A percentile compares a stretch with the other conserved stretches of the same genome.
These are phyloP conservation scores for Acanthosepion esculentum DNA, from an alignment of 2,888 invertebrate genomes.

Conservation along the genomic window DNA sequence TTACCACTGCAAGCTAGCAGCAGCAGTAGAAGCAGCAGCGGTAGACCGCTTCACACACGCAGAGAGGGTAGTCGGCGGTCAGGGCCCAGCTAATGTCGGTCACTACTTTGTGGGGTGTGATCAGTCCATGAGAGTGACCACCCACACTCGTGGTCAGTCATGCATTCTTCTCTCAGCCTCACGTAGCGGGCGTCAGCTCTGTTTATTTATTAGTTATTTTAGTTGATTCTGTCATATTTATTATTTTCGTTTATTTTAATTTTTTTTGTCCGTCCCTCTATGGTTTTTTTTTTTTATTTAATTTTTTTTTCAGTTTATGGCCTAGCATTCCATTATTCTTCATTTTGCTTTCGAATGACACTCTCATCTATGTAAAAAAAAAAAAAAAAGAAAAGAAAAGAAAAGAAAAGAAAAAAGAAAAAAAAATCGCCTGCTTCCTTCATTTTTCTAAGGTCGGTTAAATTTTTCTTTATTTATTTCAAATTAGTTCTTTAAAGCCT, in stretches of 20 bases:
- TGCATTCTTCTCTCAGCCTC: neutral
- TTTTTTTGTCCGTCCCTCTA: neutral
- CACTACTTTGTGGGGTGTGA: slow-evolving; percentile 21
- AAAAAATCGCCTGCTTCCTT: neutral
- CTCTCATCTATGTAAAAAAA: neutral
- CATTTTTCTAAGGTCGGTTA: neutral
- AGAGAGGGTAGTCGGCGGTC: slow-evolving; percentile 33
- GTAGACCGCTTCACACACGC: slow-evolving; percentile 8
- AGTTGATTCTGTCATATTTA: neutral
- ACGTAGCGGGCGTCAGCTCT: neutral
- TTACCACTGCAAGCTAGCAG: neutral
- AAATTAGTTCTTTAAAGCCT: too few relatives aligned
- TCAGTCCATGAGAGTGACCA: neutral
- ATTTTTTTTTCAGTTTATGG: neutral
- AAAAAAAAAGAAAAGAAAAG: neutral
- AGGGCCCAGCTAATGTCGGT: slow-evolving; percentile 1
- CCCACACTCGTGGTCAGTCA: neutral
- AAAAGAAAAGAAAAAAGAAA: neutral
- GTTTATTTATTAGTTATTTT: neutral
- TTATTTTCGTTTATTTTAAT: neutral
- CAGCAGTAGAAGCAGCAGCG: neutral
- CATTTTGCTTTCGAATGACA: neutral
- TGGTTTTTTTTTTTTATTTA: neutral
- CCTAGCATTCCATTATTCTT: neutral
- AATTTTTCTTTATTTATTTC: neutral